Evolutionary conservation across 92 coral and sea anemone species (phyloP).

Genomic region (Parazoanthus darwini): DNA sequence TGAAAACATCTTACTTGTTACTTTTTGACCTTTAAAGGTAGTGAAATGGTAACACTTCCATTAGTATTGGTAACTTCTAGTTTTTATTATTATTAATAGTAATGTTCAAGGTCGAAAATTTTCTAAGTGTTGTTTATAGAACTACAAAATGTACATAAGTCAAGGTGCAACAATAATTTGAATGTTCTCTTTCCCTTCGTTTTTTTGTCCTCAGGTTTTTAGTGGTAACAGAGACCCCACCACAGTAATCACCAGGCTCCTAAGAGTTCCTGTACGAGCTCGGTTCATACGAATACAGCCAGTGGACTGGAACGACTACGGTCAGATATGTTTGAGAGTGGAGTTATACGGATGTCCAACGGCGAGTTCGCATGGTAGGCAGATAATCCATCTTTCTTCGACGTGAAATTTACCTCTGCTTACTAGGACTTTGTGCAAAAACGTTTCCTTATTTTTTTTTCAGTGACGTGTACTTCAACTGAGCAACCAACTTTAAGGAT

Average conservation of each 20-base stretch:
- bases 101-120: no score
- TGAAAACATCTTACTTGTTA: no score
- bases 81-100: no score
- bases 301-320: constrained; percentile 36
- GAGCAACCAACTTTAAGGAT: neutral
- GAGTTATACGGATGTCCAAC: constrained; percentile 34
- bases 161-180: neutral
- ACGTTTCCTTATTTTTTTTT: neutral
- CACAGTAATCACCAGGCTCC: constrained; percentile 20
- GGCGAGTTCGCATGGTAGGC: neutral
- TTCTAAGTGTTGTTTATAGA: no score
- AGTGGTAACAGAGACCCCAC: constrained; percentile 29
- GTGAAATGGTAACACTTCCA: no score
- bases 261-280: constrained; percentile 10
- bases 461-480: neutral
- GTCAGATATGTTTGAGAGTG: constrained; percentile 30
- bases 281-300: constrained; percentile 34
- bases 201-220: constrained; percentile 7
- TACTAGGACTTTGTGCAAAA: neutral
- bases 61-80: no score
- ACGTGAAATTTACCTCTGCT: neutral
- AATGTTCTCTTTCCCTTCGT: neutral
- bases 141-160: no score
- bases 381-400: no score
- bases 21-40: no score